Base-by-base conservation (phyloP, 2,113 vertebrate genomes). In the Cheirogaleus medius region DNA sequence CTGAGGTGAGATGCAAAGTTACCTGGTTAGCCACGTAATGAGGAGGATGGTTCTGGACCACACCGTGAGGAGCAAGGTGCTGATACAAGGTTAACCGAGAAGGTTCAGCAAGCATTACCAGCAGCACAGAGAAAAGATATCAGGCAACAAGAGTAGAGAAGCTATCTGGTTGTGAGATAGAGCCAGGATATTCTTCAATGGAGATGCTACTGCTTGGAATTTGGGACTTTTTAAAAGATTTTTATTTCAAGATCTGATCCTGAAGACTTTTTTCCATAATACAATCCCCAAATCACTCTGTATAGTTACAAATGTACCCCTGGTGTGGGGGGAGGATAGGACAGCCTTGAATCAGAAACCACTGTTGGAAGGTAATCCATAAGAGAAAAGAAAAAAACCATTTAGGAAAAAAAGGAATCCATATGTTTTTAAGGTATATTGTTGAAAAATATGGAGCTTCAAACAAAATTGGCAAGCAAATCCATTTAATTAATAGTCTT, bases 161-260 rank as follows among this genome's bases (percentile, higher is more conserved):
- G 44, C 63, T 39, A 21, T 58, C 32, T 84, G 47, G n/a, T 60
- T n/a, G 47, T 83, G 42, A 32, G 8, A 54, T 8, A 54, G 44
- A 82, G 56, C 20, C n/a, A 80, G 29, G 77, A 66, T 80, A 64
- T 12, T 94, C 76, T 76, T 80, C 69, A 68, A 5, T 5, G 11
- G 81, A 66, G 21, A 78, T 1, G 37, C 3, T 77, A 63, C 32
- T 39, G 29, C 29, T 34, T 63, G 39, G 44, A 25, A 4, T 82
- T 91, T 73, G 71, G n/a, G 58, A 90, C 54, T 44, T 54, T 73
- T 32, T 60, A 20, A 25, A 42, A 44, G 54, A 78, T 2, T 63
- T 81, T 94, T 73, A 97, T 87, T 90, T 92, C 2, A 42, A 80
- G 93, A n/a, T 96, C 69, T 68, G 32, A 76, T 71, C 4, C 5